Evolutionary conservation across 2,113 vertebrate genomes (phyloP).

Genomic region (Vimba vimba): DNA sequence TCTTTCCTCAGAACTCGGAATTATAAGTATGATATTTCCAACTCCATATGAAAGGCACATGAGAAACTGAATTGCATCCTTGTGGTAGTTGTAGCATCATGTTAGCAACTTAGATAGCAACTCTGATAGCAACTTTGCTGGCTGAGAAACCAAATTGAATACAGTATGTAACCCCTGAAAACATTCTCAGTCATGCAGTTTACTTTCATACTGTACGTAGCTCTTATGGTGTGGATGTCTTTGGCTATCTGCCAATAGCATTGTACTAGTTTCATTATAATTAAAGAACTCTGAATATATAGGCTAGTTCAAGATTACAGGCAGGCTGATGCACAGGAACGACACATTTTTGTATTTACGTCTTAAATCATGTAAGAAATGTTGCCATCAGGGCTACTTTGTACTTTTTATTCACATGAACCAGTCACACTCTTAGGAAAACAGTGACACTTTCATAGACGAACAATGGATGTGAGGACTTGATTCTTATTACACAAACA

Average conservation of each 20-base stretch:
- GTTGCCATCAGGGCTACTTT: not conserved
- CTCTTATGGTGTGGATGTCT: not conserved
- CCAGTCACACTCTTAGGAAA: not conserved
- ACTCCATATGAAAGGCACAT: not conserved
- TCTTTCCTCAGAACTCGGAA: not conserved
- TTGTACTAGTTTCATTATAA: not conserved
- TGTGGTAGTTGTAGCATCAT: slow-evolving; percentile 2
- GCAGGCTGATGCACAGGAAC: not conserved
- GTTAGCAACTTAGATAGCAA: not conserved
- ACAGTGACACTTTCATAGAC: not conserved
- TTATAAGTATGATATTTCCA: not conserved
- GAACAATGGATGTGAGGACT: not conserved
- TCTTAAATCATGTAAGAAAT: not conserved
- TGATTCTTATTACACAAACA: not conserved
- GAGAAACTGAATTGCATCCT: not conserved
- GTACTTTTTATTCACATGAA: not conserved
- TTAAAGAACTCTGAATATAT: not conserved
- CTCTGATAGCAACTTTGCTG: not conserved
- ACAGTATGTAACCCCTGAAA: not conserved
- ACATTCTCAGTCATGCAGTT: not conserved
- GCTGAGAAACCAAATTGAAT: too few relatives aligned
- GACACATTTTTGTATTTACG: not conserved
- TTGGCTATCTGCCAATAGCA: not conserved
- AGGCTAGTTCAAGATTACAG: not conserved
- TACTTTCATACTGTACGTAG: not conserved